A percentile compares a stretch with the other conserved stretches of the same genome.
Evolutionary conservation across 1,140 invertebrate genomes (phyloP).

Genomic region (Dendroctonus ponderosae): DNA sequence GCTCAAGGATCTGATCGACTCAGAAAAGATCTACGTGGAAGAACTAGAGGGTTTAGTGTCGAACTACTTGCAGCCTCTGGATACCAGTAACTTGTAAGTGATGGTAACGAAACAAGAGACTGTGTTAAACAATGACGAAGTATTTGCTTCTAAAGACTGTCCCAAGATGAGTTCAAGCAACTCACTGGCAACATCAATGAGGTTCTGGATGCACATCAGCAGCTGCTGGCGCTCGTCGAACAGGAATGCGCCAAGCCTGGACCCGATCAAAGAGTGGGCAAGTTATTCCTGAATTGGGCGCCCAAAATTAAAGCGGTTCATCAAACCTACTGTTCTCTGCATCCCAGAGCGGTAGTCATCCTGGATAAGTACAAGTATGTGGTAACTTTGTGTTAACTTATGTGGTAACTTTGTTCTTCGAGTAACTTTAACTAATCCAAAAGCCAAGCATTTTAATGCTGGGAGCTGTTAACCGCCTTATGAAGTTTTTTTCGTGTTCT

Average conservation of each 20-base stretch:
- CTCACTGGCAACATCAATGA: slow-evolving; percentile 86
- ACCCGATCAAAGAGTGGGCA: slow-evolving; percentile 83
- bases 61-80: slow-evolving; percentile 81
- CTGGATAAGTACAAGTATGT: slow-evolving; percentile 86
- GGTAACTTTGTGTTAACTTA: too few species aligned
- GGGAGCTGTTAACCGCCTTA: too few species aligned
- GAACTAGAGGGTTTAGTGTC: slow-evolving; percentile 83
- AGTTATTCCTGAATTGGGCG: slow-evolving; percentile 85
- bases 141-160: slow-evolving; percentile 78
- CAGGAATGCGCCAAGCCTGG: slow-evolving; percentile 66
- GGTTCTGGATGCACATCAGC: slow-evolving; percentile 78
- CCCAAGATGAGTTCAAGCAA: slow-evolving; percentile 79
- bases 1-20: slow-evolving; percentile 90
- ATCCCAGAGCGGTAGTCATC: slow-evolving; percentile 89
- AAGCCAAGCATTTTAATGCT: too few species aligned
- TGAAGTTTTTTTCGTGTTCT: too few species aligned
- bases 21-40: slow-evolving; percentile 83
- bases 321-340: slow-evolving; percentile 79
- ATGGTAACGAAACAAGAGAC: too few species aligned
- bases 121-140: too few species aligned
- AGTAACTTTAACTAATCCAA: too few species aligned
- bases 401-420: too few species aligned
- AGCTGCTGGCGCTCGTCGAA: slow-evolving; percentile 75
- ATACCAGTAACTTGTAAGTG: slow-evolving; percentile 82
- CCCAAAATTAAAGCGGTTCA: slow-evolving; percentile 84